These are phyloP conservation scores for Hypothenemus hampei DNA, from an alignment of 1,140 invertebrate genomes.

Conservation along the genomic window DNA sequence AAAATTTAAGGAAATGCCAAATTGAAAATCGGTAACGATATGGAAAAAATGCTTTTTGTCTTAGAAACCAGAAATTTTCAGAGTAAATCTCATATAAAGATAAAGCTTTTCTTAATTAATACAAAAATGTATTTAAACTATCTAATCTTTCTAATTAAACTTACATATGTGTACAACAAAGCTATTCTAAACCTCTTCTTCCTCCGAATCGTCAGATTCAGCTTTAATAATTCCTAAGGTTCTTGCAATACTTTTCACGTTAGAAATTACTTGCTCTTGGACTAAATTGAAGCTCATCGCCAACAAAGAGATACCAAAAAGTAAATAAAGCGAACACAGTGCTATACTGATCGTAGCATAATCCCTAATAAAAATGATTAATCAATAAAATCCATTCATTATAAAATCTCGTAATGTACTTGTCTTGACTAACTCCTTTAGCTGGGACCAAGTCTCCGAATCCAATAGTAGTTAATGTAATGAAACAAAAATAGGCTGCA, in stretches of 20 bases:
- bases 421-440: constrained; percentile 59
- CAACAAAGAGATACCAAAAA: constrained; percentile 94
- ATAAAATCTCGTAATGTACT: constrained; percentile 27
- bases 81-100: no score
- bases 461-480: constrained; percentile 91
- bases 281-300: constrained; percentile 99
- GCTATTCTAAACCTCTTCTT: no score
- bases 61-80: no score
- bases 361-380: constrained; percentile 9
- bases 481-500: constrained; percentile 93
- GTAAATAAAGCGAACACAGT: constrained; percentile 84
- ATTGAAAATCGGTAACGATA: no score
- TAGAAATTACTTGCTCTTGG: constrained; percentile 84
- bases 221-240: constrained; percentile 80
- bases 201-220: constrained; percentile 53
- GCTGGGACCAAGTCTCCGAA: constrained; percentile 93
- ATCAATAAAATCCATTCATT: neutral
- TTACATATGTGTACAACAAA: no score
- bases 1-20: no score
- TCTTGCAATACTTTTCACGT: constrained; percentile 77
- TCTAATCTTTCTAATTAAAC: no score
- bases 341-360: constrained; percentile 77
- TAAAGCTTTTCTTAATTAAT: no score
- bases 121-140: no score
- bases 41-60: no score